Conservation (phyloP, 2,113 vertebrate genomes). For the Oxyura jamaicensis region DNA sequence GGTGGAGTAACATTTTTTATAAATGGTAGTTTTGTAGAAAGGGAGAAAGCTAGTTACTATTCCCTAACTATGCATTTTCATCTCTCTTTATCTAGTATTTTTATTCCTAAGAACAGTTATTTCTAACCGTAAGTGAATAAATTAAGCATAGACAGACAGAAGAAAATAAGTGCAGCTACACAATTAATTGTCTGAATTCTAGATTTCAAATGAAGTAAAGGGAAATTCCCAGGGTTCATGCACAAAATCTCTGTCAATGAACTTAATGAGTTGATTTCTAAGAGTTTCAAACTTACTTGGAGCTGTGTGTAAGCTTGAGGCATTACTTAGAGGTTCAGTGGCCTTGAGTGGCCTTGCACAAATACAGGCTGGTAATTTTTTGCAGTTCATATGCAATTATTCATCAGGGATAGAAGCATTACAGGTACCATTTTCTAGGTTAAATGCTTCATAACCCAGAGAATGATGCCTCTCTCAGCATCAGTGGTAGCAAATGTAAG, state of each 20-base stretch:
- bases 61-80: not conserved
- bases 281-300: not conserved
- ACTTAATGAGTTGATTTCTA: not conserved
- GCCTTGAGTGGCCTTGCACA: not conserved
- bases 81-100: not conserved
- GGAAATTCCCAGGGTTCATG: not conserved
- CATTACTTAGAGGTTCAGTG: not conserved
- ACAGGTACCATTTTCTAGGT: not conserved
- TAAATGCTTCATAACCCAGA: not conserved
- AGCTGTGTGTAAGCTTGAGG: not conserved
- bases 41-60: not conserved
- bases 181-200: not conserved
- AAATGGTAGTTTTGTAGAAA: not conserved
- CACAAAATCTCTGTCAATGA: not conserved
- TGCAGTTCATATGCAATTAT: not conserved
- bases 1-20: not conserved
- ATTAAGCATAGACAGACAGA: not conserved
- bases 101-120: not conserved
- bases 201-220: not conserved
- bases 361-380: not conserved
- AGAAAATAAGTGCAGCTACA: not conserved
- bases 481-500: accelerated
- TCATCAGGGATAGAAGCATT: not conserved
- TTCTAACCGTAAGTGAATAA: not conserved
- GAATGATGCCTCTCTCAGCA: not conserved